These are phyloP conservation scores for Vespertilio murinus DNA, from an alignment of 2,797 vertebrate species.

Conservation along the genomic window DNA sequence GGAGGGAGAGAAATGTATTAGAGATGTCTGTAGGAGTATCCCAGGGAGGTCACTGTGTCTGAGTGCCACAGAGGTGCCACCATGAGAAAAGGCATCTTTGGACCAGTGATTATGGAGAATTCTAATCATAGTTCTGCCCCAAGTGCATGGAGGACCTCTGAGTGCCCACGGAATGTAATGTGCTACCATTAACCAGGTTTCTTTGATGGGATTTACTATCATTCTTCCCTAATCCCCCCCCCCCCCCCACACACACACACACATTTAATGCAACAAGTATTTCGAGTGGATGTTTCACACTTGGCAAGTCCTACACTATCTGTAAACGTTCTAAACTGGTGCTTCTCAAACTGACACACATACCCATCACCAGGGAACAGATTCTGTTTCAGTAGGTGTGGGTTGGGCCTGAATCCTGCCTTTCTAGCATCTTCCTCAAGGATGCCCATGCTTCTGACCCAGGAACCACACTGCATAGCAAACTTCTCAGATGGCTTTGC, in stretches of 20 bases:
- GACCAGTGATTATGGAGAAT: no score
- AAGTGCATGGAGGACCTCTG: background rate
- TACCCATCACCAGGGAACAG: background rate
- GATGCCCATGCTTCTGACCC: background rate
- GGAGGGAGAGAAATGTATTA: background rate
- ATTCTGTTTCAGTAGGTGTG: background rate
- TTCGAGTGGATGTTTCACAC: background rate
- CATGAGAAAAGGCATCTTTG: background rate
- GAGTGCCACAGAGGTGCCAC: background rate
- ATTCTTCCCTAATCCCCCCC: no score
- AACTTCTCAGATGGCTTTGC: background rate
- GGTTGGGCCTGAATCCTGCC: background rate
- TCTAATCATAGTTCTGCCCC: background rate
- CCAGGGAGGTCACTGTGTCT: background rate
- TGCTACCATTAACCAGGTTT: background rate
- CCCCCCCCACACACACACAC: rapidly evolving
- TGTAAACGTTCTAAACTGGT: background rate
- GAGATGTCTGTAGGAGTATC: rapidly evolving
- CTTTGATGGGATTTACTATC: background rate
- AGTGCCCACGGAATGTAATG: background rate
- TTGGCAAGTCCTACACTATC: background rate
- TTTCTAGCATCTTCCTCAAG: background rate
- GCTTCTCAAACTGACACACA: background rate
- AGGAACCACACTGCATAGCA: background rate
- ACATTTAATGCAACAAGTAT: background rate